These are phyloP conservation scores for Argya squamiceps DNA, from an alignment of 2,797 vertebrate species.

Conservation along the genomic window DNA sequence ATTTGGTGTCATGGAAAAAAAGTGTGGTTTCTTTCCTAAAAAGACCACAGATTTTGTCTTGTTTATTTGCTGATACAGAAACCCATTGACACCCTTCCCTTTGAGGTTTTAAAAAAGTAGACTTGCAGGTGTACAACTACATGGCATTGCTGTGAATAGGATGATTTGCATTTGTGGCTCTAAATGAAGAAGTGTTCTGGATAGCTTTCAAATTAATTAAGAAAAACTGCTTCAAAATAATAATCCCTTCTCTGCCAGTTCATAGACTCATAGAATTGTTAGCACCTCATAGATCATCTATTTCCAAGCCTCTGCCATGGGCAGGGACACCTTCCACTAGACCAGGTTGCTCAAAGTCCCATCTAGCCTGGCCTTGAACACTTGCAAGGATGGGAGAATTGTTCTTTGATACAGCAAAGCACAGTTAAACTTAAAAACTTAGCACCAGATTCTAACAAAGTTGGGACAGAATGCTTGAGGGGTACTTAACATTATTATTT, in stretches of 20 bases:
- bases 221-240: background rate
- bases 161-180: background rate
- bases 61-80: background rate
- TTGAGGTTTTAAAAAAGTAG: background rate
- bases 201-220: conserved; percentile 10
- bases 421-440: conserved; percentile 13
- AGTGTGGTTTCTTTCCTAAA: background rate
- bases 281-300: background rate
- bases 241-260: background rate
- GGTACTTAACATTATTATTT: background rate
- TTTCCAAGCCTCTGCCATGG: background rate
- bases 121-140: background rate
- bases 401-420: background rate
- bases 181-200: background rate
- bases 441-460: background rate
- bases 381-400: background rate
- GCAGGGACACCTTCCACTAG: background rate
- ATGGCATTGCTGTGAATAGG: background rate
- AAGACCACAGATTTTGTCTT: background rate
- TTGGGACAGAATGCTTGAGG: background rate
- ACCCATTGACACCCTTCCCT: background rate
- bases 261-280: background rate
- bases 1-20: background rate
- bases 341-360: background rate
- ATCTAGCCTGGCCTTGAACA: background rate